Base-by-base conservation (phyloP, 2,113 vertebrate genomes). In the Chrysemys picta region DNA sequence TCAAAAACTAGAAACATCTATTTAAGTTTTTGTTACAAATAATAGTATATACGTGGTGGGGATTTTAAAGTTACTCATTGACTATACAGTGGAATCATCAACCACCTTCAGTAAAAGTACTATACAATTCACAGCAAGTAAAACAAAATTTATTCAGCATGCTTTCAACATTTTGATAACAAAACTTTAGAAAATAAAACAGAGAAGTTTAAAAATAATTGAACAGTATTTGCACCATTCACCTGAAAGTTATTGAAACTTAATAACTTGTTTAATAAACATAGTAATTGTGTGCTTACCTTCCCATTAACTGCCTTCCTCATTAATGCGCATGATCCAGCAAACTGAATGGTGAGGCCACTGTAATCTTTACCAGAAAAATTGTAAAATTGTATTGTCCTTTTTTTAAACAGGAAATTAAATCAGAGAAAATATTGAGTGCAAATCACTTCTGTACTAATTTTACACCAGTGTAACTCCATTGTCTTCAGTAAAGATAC, bases 251-350 rank as follows among this genome's bases (percentile, higher is more conserved):
- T 89, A 84, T 1, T 83, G 21, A 6, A 90, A 87, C n/a, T 1
- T 35, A 93, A 89, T 62, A 5, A 50, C 53, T 57, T 7, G 24
- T 80, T 89, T 91, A 86, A 89, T 17, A 12, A 69, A 24, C 69
- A 4, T 42, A 16, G 17, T 79, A 88, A 83, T 4, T 89, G 25
- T 35, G 56, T 8, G 94, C 97, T 90, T 1, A 98, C 98, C 91
- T 97, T 97, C 11, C 35, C 72, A 22, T 57, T 42, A 17, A 72
- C 1, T 25, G 88, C 4, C 31, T 65, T 80, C 35, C 47, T 96
- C 82, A 35, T 76, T 96, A 99, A 50, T 4, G 98, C 98, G 97
- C 99, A 99, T 0, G 98, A 98, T 76, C 98, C 98, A 11, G 98
- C 98, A 91, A 99, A 97, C 1, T 8, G 45, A 94, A 99, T 91